Evolutionary conservation across 2,113 vertebrate species (phyloP).

Genomic region (Numida meleagris): DNA sequence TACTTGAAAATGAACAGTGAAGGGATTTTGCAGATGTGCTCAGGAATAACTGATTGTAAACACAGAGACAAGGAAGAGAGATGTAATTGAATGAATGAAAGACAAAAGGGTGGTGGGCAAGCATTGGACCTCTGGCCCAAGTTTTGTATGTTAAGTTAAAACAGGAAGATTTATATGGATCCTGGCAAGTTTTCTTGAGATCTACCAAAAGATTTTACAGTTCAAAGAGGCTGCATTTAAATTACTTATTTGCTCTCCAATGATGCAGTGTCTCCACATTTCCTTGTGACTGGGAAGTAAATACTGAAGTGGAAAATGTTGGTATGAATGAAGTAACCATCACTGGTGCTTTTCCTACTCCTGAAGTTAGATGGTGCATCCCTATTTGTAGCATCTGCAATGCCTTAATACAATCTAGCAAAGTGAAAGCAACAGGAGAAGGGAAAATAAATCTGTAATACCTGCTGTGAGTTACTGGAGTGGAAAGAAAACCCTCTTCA

Average conservation of each 20-base stretch:
- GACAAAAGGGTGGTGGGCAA: not conserved
- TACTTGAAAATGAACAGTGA: not conserved
- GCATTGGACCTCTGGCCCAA: not conserved
- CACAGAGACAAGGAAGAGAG: not conserved
- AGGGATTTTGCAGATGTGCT: not conserved
- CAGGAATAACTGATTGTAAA: not conserved
- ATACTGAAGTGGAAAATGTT: not conserved
- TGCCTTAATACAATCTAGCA: slow-evolving; percentile 5
- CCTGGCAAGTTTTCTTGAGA: not conserved
- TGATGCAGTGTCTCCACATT: not conserved
- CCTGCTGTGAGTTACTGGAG: slow-evolving; percentile 38
- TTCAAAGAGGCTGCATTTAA: not conserved
- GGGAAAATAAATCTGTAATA: slow-evolving; percentile 33
- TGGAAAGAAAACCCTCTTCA: slow-evolving; percentile 36
- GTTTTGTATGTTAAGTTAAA: not conserved
- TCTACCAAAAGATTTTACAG: not conserved
- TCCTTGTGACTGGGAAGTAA: not conserved
- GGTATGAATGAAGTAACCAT: not conserved
- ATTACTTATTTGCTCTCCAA: not conserved
- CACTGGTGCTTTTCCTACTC: not conserved
- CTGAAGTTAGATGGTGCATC: not conserved
- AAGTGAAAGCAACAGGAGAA: slow-evolving; percentile 39
- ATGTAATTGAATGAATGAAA: not conserved
- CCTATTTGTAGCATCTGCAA: not conserved
- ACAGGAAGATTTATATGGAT: not conserved